These are phyloP conservation scores for Hyposoter dolosus DNA, from an alignment of 2,888 invertebrate species.

Conservation along the genomic window DNA sequence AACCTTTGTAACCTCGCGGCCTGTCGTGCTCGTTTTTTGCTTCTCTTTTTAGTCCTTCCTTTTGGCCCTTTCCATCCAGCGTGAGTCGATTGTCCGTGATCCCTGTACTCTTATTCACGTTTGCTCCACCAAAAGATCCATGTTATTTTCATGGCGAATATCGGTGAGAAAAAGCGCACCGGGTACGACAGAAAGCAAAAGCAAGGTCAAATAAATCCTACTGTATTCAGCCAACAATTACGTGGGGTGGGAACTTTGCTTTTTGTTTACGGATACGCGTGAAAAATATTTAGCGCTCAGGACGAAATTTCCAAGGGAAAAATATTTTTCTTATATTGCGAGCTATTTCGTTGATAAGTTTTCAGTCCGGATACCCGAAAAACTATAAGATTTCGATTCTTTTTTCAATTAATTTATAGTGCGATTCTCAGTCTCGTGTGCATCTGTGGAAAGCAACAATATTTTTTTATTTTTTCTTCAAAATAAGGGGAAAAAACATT, in stretches of 20 bases:
- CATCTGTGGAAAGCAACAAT: no score
- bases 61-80: conserved; percentile 12
- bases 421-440: no score
- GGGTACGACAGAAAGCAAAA: neutral
- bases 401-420: no score
- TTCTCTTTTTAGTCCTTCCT: neutral
- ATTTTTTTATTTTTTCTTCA: neutral
- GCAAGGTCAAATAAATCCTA: conserved; percentile 8
- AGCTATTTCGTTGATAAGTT: no score
- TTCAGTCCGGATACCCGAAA: no score
- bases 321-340: no score
- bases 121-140: conserved; percentile 17
- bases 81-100: conserved; percentile 3
- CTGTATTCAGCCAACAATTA: neutral
- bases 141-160: conserved; percentile 17
- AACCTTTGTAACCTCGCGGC: conserved; percentile 31
- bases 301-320: no score
- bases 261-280: no score
- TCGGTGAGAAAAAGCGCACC: neutral
- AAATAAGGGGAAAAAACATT: neutral
- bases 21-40: conserved; percentile 4
- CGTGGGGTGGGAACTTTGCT: neutral
- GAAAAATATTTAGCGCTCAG: no score
- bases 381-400: no score
- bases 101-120: conserved; percentile 1